Evolutionary conservation across 2,797 vertebrate genomes (phyloP), one percentile per base, ranked within the genome.

Genomic region (Cirrhinus mrigala): DNA sequence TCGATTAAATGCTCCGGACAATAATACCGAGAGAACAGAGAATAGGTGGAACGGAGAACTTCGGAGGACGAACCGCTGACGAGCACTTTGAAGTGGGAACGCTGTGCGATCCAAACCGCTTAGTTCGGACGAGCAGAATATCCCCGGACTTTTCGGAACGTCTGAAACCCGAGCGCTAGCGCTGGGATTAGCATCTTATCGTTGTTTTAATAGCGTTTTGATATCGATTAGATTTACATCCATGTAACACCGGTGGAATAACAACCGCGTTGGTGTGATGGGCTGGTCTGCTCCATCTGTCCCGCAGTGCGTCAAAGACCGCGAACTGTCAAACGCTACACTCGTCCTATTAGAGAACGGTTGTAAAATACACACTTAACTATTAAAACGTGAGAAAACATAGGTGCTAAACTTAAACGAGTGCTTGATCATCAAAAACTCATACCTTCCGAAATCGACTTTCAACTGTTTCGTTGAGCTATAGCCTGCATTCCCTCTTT

Each of bases 141-240:
- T 81, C 79, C 71, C 9, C 18, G 37, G 50, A 80, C 81, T 90
- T 90, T 93, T 90, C 87, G 83, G 89, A 90, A 89, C 62, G 83
- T 82, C 83, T 52, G 94, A 93, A 94, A 96, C 92, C 83, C 4
- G 91, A 95, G 92, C 92, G 85, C 74, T 10, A 79, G 84, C 6
- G 79, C 85, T 81, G 71, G 91, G 93, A 91, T 95, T 94, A 94
- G 66, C 84, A 10, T 87, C 68, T 92, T 91, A 77, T 90, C 52
- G 81, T 88, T 66, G 74, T 79, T 78, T 81, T 87, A 83, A 88
- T 82, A 79, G 46, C 92, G 92, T 94, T 94, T 95, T 95, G 91
- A 95, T 95, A 95, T 95, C 91, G 92, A 93, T 95, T 95, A 93
- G 93, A 94, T 94, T 92, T 92, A 90, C 90, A 81, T 92, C 87